phyloP scores from a whole-genome alignment of 2,113 vertebrate genomes.

The Poecilia latipinna region DNA sequence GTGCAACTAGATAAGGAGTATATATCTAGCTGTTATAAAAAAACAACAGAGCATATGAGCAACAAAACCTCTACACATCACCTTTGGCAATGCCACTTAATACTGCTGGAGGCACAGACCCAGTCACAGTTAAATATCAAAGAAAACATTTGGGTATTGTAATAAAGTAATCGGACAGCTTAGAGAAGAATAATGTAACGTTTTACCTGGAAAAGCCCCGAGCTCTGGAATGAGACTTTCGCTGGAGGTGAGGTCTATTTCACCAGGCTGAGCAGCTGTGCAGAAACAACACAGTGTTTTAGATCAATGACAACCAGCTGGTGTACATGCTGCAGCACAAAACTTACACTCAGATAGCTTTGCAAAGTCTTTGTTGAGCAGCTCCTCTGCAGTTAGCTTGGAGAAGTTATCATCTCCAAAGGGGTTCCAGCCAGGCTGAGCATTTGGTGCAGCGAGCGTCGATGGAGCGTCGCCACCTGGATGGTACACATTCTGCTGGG shows the following conservation, averaged over 20 bases:
- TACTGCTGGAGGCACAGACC: no score
- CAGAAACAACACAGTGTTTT: conserved; percentile 7
- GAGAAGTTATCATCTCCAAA: conserved; percentile 99
- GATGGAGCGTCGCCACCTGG: conserved; percentile 51
- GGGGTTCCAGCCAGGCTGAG: conserved; percentile 91
- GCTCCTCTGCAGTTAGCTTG: conserved; percentile 95
- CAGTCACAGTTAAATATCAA: no score
- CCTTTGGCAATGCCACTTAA: not conserved
- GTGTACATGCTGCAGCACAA: not conserved
- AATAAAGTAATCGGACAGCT: not conserved
- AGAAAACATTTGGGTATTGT: not conserved
- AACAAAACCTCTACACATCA: not conserved
- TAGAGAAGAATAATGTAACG: not conserved
- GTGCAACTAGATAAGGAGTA: not conserved
- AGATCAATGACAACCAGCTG: not conserved
- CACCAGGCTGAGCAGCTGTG: conserved; percentile 82
- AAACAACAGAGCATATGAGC: not conserved
- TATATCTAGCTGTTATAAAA: not conserved
- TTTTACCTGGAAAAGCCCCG: conserved; percentile 87
- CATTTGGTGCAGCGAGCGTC: conserved; percentile 18
- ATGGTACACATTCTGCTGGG: conserved; percentile 83
- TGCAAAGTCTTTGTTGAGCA: conserved; percentile 98
- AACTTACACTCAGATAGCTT: conserved; percentile 90
- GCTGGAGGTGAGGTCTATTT: conserved; percentile 82
- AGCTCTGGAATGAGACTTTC: conserved; percentile 89